Conservation (phyloP, 2,113 vertebrate genomes). For the Nesoenas mayeri region DNA sequence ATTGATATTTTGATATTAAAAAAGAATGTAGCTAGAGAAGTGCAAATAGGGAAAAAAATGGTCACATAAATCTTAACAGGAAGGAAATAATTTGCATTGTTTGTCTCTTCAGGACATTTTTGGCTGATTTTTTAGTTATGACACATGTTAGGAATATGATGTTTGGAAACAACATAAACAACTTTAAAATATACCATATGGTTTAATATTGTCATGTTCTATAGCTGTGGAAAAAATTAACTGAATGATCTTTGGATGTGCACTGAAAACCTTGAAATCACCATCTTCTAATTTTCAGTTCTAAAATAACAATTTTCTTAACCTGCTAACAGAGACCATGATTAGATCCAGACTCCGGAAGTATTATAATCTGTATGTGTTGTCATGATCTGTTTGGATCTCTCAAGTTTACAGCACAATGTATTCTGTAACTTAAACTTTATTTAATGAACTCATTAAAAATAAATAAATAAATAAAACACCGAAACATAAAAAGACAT, state of each 20-base stretch:
- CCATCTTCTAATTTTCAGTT: neutral
- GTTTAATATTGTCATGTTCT: neutral
- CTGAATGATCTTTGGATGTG: neutral
- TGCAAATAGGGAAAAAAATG: neutral
- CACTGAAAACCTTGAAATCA: neutral
- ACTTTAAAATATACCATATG: neutral
- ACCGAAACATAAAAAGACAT: neutral
- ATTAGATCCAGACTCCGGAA: neutral
- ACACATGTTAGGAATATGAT: neutral
- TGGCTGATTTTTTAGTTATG: neutral
- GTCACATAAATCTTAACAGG: neutral
- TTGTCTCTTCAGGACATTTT: neutral
- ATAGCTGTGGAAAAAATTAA: constrained; percentile 12
- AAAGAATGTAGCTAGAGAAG: neutral
- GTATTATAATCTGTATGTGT: neutral
- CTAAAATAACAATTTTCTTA: neutral
- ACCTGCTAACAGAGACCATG: neutral
- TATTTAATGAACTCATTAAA: neutral
- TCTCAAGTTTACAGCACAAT: neutral
- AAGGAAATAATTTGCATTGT: neutral
- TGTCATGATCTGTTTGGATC: neutral
- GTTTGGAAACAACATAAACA: neutral
- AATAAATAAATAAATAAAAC: neutral
- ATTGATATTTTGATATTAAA: neutral
- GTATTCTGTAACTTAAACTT: neutral